A percentile compares a stretch with the other conserved stretches of the same genome.
Conservation (phyloP, 2,888 invertebrate genomes). For the Cenopis cana region DNA sequence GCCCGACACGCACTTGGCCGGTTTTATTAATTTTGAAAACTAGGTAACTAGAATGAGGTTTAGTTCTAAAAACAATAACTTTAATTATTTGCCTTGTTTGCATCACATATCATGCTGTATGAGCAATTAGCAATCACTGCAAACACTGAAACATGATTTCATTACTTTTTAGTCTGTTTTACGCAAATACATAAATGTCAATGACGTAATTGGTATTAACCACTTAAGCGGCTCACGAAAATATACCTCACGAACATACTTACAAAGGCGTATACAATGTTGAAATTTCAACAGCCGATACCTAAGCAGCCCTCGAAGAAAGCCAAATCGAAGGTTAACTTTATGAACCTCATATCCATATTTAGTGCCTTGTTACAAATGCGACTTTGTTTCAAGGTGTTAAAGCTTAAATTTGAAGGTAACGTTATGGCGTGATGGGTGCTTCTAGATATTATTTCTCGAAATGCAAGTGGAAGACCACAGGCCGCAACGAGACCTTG, state of each 20-base stretch:
- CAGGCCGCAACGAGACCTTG: slow-evolving; percentile 75
- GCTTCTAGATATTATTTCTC: neutral
- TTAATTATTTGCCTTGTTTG: neutral
- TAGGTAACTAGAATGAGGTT: no score
- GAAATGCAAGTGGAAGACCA: slow-evolving; percentile 36
- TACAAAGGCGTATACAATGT: slow-evolving; percentile 31
- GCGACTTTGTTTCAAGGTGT: neutral
- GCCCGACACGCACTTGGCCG: no score
- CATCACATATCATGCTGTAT: neutral
- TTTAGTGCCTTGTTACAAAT: neutral
- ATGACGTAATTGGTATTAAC: slow-evolving; percentile 28
- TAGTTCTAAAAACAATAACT: neutral
- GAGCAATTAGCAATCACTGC: neutral
- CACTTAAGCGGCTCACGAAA: slow-evolving; percentile 28
- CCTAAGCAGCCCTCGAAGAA: slow-evolving; percentile 6
- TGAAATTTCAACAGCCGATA: slow-evolving; percentile 28
- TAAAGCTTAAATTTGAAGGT: slow-evolving; percentile 7
- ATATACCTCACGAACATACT: slow-evolving; percentile 10
- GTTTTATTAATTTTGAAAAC: no score
- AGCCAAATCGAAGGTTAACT: slow-evolving; percentile 5
- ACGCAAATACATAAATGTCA: slow-evolving; percentile 5
- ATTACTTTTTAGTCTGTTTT: neutral
- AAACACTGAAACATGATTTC: neutral
- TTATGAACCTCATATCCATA: neutral
- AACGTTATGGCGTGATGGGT: neutral